These are phyloP conservation scores for Morus bassanus DNA, from an alignment of 2,797 vertebrate species.

Conservation along the genomic window DNA sequence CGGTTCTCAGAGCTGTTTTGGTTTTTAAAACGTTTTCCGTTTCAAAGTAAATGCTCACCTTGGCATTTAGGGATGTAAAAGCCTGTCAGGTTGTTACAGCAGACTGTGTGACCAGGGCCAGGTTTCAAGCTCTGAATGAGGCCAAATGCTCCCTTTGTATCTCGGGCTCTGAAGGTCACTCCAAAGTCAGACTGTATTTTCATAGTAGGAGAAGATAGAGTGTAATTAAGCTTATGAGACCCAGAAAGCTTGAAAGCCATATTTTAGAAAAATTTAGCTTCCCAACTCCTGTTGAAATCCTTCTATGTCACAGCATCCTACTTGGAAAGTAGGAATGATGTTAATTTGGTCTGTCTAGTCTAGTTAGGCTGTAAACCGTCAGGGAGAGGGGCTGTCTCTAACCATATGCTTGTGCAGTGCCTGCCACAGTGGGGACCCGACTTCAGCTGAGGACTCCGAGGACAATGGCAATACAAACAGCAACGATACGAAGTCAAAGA, in stretches of 20 bases:
- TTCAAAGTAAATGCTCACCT: conserved; percentile 48
- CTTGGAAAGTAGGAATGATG: background rate
- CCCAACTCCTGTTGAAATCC: background rate
- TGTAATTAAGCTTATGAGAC: conserved; percentile 29
- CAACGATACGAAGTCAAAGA: background rate
- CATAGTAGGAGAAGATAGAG: background rate
- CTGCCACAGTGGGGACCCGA: background rate
- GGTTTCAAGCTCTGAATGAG: conserved; percentile 10
- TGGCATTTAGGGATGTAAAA: conserved; percentile 20
- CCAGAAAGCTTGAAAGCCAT: background rate
- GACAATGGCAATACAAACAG: background rate
- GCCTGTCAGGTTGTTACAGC: background rate
- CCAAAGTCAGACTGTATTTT: conserved; percentile 35
- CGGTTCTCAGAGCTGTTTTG: conserved; percentile 16
- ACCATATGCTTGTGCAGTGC: background rate
- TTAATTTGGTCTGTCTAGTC: background rate
- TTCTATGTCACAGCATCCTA: background rate
- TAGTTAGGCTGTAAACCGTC: background rate
- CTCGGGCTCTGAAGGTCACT: conserved; percentile 8
- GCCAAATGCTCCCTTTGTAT: conserved; percentile 25
- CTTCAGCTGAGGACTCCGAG: background rate
- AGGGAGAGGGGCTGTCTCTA: background rate
- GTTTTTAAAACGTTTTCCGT: conserved; percentile 50
- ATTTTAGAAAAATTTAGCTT: conserved; percentile 1
- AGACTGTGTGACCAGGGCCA: background rate